Base-by-base conservation (phyloP, 2,888 invertebrate genomes). In the Drosophila sordidula region DNA sequence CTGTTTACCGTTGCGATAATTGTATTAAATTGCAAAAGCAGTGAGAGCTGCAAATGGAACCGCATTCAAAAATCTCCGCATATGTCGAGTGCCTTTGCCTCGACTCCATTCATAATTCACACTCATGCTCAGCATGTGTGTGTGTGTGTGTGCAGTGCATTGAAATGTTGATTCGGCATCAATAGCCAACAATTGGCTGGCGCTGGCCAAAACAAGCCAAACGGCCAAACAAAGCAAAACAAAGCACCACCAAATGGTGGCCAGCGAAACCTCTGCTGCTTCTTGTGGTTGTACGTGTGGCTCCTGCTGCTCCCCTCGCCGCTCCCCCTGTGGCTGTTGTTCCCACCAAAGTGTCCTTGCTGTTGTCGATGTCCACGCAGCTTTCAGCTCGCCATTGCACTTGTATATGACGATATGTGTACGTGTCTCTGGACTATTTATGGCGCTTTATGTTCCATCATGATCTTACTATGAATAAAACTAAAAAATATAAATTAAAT, bases 111-210 rank as follows among this genome's bases (percentile, higher is more conserved):
- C 70, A 62, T 55, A 70, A 55, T 69, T 44, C 36, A 41, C 9
- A 42, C 22, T 18, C 44, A 54, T 52, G 56, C 42, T 55, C 47
- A 11, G 12, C n/a, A 0, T 47, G 51, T 61, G 45, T 65, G 46
- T 52, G 66, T 45, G 29, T 29, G 29, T 9, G 29, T 9, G 29
- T 9, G 29, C 9, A 25, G 25, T 64, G 65, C 61, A 51, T 44
- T 39, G 44, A 57, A 57, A 44, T 68, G 72, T 36, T 25, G 62
- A 65, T 54, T 51, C 51, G 51, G 57, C 54, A 50, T 70, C 67
- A 59, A 63, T 65, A 69, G 47, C 66, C 32, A 61, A 46, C 72
- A 79, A 82, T 78, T 75, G 79, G 45, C 68, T 44, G 70, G 29
- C 42, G 42, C 45, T 81, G 79, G 63, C 70, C 66, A 80, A 75